Percentiles rank a stretch among this genome's conserved stretches.
Conservation (phyloP, 2,888 invertebrate species). For the Apamea sordens region DNA sequence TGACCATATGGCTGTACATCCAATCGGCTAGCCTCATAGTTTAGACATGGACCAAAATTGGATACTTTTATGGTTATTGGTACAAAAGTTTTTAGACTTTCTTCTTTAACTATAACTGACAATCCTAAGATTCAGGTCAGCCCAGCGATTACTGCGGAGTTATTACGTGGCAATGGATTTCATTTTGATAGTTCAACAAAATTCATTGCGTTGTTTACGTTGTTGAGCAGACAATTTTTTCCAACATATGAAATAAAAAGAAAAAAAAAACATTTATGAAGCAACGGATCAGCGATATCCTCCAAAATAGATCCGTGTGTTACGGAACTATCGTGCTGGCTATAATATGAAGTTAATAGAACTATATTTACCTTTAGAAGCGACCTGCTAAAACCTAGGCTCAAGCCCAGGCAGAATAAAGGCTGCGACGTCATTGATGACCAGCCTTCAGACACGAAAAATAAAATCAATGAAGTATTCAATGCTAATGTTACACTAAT, state of each 20-base stretch:
- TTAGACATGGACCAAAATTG: conserved; percentile 38
- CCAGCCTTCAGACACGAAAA: conserved; percentile 1
- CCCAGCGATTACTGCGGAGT: no score
- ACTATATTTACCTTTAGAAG: neutral
- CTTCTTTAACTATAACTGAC: neutral
- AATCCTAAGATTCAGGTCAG: neutral
- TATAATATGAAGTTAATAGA: neutral
- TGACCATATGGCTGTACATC: conserved; percentile 75
- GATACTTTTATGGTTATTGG: conserved; percentile 20
- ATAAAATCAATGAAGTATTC: conserved; percentile 54
- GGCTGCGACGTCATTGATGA: no score
- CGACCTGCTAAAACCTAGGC: neutral
- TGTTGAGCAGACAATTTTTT: no score
- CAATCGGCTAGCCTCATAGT: conserved; percentile 46
- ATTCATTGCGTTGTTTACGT: no score
- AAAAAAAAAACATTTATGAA: no score
- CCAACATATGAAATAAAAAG: no score
- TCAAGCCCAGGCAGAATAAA: no score
- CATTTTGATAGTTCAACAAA: no score
- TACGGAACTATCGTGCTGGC: no score
- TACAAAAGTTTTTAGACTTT: neutral
- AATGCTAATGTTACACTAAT: conserved; percentile 54
- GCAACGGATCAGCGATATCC: no score
- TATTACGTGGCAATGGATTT: no score
- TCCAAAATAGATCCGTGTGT: no score